Evolutionary conservation across 2,797 vertebrate genomes (phyloP), one percentile per base, ranked within the genome.

Genomic region (Simalia tracyae): DNA sequence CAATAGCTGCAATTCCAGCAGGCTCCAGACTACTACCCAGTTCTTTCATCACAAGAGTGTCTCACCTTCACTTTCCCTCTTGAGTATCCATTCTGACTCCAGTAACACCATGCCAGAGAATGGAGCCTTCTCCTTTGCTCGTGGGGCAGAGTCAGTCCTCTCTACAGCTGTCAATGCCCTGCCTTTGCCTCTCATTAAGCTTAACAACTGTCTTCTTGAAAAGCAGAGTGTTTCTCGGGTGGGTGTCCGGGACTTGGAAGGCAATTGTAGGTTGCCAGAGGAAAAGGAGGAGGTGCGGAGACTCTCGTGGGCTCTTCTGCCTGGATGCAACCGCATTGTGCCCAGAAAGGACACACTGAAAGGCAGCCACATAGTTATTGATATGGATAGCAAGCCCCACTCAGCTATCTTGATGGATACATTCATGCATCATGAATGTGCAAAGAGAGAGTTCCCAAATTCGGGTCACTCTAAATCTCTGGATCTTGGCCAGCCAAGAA

Each of bases 401-500:
- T 91, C 95, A 72, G 8, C 17, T 61, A 42, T 28, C 8, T 91
- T 4, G 9, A 2, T 57, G 89, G 36, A 92, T 17, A 91, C 57
- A 3, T 28, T 24, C 0, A 66, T 93, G 15, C 81, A 81, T 8
- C 86, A 85, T 0, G 86, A 59, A 57, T 76, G 86, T 10, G 56
- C 59, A 3, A 91, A 89, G 59, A 92, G 92, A 1, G 97, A 97
- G 26, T 94, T 95, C 17, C 97, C 97, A 81, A 93, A 97, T 66
- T 95, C 97, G 0, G 97, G 97, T 36, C 97, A 98, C 91, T 98
- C 98, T 96, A 97, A 96, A 89, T 98, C 98, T 36, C 95, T 98
- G 95, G 97, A 97, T 91, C 94, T 97, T 3, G 96, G 97, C 60
- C 94, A 28, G 7, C 97, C 96, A 0, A 95, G 93, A 22, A 90